Conservation (phyloP, 2,797 vertebrate species). For the Spatula clypeata region DNA sequence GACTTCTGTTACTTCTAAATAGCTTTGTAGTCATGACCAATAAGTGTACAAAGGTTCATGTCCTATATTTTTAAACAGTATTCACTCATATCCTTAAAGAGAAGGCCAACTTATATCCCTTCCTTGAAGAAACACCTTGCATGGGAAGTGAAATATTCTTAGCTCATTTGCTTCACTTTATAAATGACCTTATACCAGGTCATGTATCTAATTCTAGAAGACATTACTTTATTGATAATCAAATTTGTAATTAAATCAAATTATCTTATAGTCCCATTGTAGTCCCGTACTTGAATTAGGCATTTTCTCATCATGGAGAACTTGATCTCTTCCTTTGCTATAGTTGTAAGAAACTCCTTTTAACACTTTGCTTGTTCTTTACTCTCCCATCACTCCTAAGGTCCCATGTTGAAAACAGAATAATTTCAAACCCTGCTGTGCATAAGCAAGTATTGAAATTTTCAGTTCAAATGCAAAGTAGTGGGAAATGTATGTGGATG, state of each 20-base stretch:
- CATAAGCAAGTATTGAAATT: not conserved
- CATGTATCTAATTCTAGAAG: not conserved
- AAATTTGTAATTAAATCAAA: no score
- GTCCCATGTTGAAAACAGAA: not conserved
- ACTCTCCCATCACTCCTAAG: not conserved
- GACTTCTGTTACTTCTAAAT: not conserved
- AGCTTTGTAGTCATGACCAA: not conserved
- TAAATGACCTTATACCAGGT: not conserved
- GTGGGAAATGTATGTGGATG: not conserved
- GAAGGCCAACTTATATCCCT: not conserved
- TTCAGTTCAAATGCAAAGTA: not conserved
- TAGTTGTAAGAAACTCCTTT: not conserved
- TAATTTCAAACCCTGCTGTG: not conserved
- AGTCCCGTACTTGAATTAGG: not conserved
- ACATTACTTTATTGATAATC: not conserved
- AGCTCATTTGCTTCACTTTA: not conserved
- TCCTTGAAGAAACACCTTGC: not conserved
- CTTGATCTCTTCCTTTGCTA: not conserved
- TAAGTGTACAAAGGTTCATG: not conserved
- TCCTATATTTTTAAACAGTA: not conserved
- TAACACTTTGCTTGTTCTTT: accelerated
- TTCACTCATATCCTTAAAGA: not conserved
- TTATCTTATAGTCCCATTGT: not conserved
- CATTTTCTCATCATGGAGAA: not conserved
- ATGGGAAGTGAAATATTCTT: not conserved